Conservation (phyloP, 2,888 invertebrate species). For the Caenorhabditis doughertyi region DNA sequence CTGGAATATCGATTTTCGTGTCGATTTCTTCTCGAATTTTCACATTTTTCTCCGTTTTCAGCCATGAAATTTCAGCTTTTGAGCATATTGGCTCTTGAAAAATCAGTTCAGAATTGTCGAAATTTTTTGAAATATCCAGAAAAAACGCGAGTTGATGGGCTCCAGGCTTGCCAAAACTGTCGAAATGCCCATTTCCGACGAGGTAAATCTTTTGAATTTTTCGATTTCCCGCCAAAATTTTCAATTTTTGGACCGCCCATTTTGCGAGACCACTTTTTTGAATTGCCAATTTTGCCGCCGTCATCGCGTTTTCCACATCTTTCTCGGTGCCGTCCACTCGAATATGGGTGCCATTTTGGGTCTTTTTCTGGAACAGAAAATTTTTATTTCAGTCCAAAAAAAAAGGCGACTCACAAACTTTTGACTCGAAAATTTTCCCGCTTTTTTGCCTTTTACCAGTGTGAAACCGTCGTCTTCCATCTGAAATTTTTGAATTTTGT, state of each 20-base stretch:
- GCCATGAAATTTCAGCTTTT: conserved; percentile 54
- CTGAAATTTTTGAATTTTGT: neutral
- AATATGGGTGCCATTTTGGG: conserved; percentile 19
- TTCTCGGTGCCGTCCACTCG: conserved; percentile 58
- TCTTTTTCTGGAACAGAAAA: conserved; percentile 29
- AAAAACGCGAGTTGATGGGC: conserved; percentile 71
- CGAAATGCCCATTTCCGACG: conserved; percentile 75
- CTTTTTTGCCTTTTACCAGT: conserved; percentile 56
- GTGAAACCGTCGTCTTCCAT: conserved; percentile 74
- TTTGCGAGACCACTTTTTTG: neutral
- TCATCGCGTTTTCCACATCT: conserved; percentile 64
- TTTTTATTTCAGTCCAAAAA: neutral
- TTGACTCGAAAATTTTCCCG: neutral
- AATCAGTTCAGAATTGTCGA: conserved; percentile 29
- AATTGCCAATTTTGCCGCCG: conserved; percentile 10
- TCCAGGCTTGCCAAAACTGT: conserved; percentile 62
- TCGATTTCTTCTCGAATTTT: conserved; percentile 36
- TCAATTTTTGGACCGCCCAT: neutral
- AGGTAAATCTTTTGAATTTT: conserved; percentile 56
- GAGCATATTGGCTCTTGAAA: conserved; percentile 68
- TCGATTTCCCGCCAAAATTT: conserved; percentile 26
- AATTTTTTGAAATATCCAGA: conserved; percentile 47
- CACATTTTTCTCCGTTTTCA: conserved; percentile 39
- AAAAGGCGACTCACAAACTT: conserved; percentile 25
- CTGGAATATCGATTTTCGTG: conserved; percentile 38